Evolutionary conservation across 2,113 vertebrate genomes (phyloP).

Genomic region (Tychaedon coryphoeus): DNA sequence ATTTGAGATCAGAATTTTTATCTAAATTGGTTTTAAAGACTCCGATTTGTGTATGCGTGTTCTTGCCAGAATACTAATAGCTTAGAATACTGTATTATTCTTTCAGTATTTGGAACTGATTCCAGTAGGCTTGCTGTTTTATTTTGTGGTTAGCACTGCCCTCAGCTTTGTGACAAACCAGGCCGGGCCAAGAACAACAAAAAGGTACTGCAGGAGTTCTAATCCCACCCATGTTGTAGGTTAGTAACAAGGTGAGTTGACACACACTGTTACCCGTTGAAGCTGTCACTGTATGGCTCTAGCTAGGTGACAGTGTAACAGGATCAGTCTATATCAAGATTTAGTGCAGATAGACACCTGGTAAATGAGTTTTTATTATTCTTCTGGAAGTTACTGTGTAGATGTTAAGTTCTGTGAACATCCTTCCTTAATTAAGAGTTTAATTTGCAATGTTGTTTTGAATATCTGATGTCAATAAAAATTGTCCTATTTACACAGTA

Average conservation of each 20-base stretch:
- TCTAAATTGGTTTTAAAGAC: neutral
- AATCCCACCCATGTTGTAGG: neutral
- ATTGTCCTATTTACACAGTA: neutral
- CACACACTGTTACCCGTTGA: neutral
- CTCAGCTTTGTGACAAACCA: neutral
- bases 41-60: neutral
- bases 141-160: neutral
- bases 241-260: neutral
- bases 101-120: neutral
- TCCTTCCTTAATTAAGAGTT: neutral
- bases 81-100: neutral
- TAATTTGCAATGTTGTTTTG: neutral
- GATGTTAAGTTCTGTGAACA: neutral
- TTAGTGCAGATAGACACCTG: neutral
- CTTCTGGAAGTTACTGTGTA: neutral
- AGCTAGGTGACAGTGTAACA: neutral
- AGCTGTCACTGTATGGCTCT: neutral
- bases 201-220: neutral
- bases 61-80: neutral
- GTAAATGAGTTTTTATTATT: neutral
- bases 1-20: neutral
- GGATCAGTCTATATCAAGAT: neutral
- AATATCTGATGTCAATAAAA: neutral
- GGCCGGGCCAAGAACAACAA: neutral
- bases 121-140: neutral